phyloP scores from a whole-genome alignment of 2,888 invertebrate species.

The Isotomurus palustris region DNA sequence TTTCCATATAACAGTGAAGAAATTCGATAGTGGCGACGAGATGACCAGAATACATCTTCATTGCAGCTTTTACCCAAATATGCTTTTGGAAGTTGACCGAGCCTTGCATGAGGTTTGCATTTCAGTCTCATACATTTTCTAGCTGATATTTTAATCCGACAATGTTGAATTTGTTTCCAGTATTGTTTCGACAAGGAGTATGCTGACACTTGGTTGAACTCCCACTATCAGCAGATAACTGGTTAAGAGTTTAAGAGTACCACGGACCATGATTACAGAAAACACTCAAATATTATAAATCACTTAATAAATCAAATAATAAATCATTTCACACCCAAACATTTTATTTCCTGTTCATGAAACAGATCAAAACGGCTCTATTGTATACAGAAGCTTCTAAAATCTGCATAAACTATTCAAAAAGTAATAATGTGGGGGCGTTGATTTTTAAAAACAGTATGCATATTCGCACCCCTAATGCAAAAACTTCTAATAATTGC shows the following conservation, averaged over 20 bases:
- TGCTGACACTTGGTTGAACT: slow-evolving; percentile 10
- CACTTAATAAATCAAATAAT: not conserved
- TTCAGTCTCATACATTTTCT: not conserved
- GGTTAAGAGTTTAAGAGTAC: not conserved
- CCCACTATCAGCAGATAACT: not conserved
- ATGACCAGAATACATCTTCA: slow-evolving; percentile 12
- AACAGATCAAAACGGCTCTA: no score
- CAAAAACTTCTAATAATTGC: not conserved
- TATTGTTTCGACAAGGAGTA: slow-evolving; percentile 24
- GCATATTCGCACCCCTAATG: no score
- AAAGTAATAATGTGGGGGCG: no score
- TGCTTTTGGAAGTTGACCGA: slow-evolving; percentile 11
- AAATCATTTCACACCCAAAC: not conserved
- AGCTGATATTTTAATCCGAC: not conserved
- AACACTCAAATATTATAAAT: no score
- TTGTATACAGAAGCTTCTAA: no score
- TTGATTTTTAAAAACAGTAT: no score
- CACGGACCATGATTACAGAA: no score
- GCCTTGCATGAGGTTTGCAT: slow-evolving; percentile 21
- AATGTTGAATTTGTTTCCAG: slow-evolving; percentile 1
- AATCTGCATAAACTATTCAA: no score
- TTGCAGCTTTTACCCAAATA: slow-evolving; percentile 14
- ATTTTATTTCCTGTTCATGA: not conserved
- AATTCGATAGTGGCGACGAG: slow-evolving; percentile 15
- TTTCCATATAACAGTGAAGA: slow-evolving; percentile 14